Conservation (phyloP, 2,888 invertebrate genomes). For the Lepeophtheirus nordmannii region DNA sequence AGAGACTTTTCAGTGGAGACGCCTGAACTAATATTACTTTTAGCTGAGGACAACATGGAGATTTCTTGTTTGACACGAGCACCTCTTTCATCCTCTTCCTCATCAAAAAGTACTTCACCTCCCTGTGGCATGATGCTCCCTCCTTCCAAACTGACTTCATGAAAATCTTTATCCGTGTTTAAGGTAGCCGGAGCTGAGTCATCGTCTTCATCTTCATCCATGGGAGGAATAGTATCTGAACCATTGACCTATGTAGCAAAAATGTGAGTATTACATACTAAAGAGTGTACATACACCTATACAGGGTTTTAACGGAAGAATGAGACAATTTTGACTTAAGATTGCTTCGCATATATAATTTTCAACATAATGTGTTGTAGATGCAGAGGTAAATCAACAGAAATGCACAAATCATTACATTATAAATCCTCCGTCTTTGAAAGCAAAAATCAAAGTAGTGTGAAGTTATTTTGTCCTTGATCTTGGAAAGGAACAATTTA, state of each 20-base stretch:
- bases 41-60: slow-evolving; percentile 43
- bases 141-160: slow-evolving; percentile 15
- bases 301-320: no score
- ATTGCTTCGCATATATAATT: no score
- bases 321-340: no score
- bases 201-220: neutral
- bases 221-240: neutral
- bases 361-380: no score
- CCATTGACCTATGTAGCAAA: slow-evolving; percentile 12
- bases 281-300: no score
- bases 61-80: slow-evolving; percentile 56
- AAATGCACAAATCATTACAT: no score
- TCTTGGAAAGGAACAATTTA: no score
- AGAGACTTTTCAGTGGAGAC: slow-evolving; percentile 30
- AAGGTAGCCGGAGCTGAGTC: neutral
- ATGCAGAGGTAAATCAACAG: neutral
- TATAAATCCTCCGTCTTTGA: neutral
- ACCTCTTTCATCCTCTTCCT: slow-evolving; percentile 40
- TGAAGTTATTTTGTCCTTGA: no score
- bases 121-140: neutral
- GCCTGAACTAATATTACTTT: neutral
- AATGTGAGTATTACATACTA: neutral
- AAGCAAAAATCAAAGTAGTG: no score
- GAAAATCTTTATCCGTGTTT: neutral
- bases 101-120: neutral